Conservation (phyloP, 2,888 invertebrate genomes). For the Petrophora chlorosata region DNA sequence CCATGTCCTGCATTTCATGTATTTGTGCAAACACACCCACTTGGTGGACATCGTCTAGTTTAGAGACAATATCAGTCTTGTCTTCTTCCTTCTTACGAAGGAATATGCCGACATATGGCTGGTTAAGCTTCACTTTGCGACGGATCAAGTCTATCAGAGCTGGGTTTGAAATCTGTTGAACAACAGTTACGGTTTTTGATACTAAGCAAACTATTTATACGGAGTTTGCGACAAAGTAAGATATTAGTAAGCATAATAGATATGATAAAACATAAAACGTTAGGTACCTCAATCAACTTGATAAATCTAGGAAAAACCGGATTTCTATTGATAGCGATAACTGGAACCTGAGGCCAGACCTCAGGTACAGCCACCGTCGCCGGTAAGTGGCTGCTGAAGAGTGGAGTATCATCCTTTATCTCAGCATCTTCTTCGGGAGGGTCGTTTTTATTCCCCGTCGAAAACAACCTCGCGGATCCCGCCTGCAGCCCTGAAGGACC, state of each 20-base stretch:
- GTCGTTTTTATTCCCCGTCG: slow-evolving; percentile 65
- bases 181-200: neutral
- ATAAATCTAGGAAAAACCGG: slow-evolving; percentile 99
- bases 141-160: slow-evolving; percentile 94
- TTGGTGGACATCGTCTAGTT: slow-evolving; percentile 92
- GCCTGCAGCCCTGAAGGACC: slow-evolving; percentile 33
- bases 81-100: slow-evolving; percentile 95
- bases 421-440: slow-evolving; percentile 68
- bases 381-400: slow-evolving; percentile 86
- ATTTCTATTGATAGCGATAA: slow-evolving; percentile 96
- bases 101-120: slow-evolving; percentile 99
- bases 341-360: slow-evolving; percentile 97
- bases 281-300: slow-evolving; percentile 94
- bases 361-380: slow-evolving; percentile 97
- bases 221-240: neutral
- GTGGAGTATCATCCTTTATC: slow-evolving; percentile 67
- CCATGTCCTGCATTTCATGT: slow-evolving; percentile 98
- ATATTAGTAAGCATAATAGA: neutral
- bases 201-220: neutral
- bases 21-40: slow-evolving; percentile 99
- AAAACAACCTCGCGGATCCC: slow-evolving; percentile 55
- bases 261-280: neutral
- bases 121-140: slow-evolving; percentile 96
- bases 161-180: slow-evolving; percentile 90
- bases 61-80: slow-evolving; percentile 93